Conservation (phyloP, 2,888 invertebrate genomes). For the Cryptocephalus moraei region DNA sequence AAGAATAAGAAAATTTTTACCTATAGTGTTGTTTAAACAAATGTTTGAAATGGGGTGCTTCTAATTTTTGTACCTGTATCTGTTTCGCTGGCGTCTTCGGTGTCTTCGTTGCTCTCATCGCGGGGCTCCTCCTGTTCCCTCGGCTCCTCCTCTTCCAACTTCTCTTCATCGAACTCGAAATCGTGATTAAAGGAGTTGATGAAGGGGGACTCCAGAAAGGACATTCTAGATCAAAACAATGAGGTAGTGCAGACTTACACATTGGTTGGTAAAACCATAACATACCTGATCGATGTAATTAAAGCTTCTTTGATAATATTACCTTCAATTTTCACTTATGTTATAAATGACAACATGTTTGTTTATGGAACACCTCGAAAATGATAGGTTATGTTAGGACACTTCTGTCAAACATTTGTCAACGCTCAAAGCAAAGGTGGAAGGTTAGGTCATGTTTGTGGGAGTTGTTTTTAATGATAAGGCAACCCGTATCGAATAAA, state of each 20-base stretch:
- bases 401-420: too few relatives aligned
- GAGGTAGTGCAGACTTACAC: too few relatives aligned
- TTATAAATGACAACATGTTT: too few relatives aligned
- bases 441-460: background rate
- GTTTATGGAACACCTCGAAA: too few relatives aligned
- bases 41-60: background rate
- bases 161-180: slow-evolving; percentile 64
- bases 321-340: too few relatives aligned
- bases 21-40: too few relatives aligned
- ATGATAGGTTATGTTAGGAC: too few relatives aligned
- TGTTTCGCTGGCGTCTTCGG: slow-evolving; percentile 95
- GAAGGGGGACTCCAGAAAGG: slow-evolving; percentile 58
- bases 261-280: too few relatives aligned
- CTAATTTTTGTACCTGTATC: slow-evolving; percentile 51
- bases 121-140: slow-evolving; percentile 52
- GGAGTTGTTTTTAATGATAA: background rate
- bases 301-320: too few relatives aligned
- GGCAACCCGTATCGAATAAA: background rate
- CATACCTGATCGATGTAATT: too few relatives aligned
- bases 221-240: slow-evolving; percentile 36
- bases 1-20: too few relatives aligned
- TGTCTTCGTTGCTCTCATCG: slow-evolving; percentile 61
- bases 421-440: too few relatives aligned
- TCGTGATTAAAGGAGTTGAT: slow-evolving; percentile 54
- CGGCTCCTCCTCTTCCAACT: slow-evolving; percentile 62